phyloP scores from a whole-genome alignment of 1,140 invertebrate genomes.

The Pachypeltis micranthus region DNA sequence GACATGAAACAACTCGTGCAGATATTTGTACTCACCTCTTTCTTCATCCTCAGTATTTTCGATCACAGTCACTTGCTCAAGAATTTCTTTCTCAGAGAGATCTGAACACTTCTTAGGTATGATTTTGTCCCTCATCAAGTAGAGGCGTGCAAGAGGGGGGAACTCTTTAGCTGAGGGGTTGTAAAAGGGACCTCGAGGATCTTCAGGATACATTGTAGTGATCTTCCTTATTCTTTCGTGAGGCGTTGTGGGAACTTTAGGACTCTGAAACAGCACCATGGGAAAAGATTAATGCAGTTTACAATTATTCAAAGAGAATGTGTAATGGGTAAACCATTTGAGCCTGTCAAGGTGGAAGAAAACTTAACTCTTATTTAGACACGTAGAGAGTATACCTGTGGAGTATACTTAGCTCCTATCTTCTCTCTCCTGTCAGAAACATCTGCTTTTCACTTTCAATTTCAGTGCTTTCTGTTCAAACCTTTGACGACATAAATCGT shows the following conservation, averaged over 20 bases:
- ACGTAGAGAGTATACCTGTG: no score
- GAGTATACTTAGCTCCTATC: no score
- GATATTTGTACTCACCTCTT: constrained; percentile 47
- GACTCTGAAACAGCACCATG: constrained; percentile 49
- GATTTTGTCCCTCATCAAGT: constrained; percentile 63
- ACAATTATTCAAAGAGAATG: no score
- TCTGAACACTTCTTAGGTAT: constrained; percentile 73
- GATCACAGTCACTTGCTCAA: constrained; percentile 41
- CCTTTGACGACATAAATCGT: no score
- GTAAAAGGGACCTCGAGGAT: constrained; percentile 83
- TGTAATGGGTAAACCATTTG: no score
- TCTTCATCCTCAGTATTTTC: constrained; percentile 59
- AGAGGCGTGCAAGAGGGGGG: constrained; percentile 76
- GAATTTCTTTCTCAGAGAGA: constrained; percentile 30
- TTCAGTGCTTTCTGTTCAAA: no score
- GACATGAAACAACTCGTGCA: no score
- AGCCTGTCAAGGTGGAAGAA: no score
- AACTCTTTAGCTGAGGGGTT: constrained; percentile 56
- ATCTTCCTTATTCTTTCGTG: constrained; percentile 71
- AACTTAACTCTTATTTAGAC: no score
- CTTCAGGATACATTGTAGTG: constrained; percentile 65
- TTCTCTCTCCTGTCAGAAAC: no score
- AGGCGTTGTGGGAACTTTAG: constrained; percentile 67
- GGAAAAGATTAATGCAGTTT: no score
- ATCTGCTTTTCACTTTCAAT: no score